Evolutionary conservation across 2,888 invertebrate species (phyloP).

Genomic region (Cenopis cana): DNA sequence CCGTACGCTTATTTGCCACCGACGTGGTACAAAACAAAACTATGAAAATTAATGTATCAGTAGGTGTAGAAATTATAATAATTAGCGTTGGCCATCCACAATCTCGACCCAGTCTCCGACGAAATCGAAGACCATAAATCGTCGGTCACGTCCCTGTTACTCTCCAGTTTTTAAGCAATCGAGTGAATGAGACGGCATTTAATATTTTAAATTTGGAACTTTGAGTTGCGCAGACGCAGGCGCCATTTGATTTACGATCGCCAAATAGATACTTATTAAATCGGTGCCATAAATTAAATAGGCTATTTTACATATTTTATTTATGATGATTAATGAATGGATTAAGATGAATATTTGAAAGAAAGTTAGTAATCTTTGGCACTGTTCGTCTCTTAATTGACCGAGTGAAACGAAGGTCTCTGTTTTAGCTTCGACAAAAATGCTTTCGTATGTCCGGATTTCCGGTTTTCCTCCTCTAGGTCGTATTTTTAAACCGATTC

Average conservation of each 20-base stretch:
- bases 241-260: conserved; percentile 41
- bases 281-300: conserved; percentile 35
- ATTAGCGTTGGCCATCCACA: background rate
- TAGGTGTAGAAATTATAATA: conserved; percentile 29
- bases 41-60: conserved; percentile 25
- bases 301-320: conserved; percentile 40
- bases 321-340: conserved; percentile 43
- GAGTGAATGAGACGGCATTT: conserved; percentile 6
- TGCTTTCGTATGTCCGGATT: too few relatives aligned
- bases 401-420: too few relatives aligned
- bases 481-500: too few relatives aligned
- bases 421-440: too few relatives aligned
- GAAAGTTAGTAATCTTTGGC: conserved; percentile 39
- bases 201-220: background rate
- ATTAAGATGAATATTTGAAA: conserved; percentile 42
- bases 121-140: background rate
- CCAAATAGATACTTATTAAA: conserved; percentile 35
- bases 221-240: conserved; percentile 11
- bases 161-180: background rate
- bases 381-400: conserved; percentile 17
- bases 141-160: background rate
- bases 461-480: too few relatives aligned
- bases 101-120: background rate
- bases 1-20: too few relatives aligned
- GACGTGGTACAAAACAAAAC: too few relatives aligned